Conservation (phyloP, 2,888 invertebrate genomes). For the Trisateles emortualis region DNA sequence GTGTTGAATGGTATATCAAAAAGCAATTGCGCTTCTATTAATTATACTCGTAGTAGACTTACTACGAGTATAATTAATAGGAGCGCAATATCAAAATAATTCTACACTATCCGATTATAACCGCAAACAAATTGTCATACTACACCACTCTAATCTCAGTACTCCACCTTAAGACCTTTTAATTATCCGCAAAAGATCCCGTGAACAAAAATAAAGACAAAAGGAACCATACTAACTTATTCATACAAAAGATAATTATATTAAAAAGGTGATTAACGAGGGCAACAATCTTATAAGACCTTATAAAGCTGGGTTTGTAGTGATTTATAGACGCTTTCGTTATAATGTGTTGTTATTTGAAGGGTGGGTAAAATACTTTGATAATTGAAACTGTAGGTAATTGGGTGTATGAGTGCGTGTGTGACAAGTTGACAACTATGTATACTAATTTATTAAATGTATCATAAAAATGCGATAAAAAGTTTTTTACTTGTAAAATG, state of each 20-base stretch:
- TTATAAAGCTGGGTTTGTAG: slow-evolving; percentile 10
- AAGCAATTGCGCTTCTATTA: too few species aligned
- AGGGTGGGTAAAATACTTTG: background rate
- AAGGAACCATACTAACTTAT: slow-evolving; percentile 32
- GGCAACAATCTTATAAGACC: slow-evolving; percentile 7
- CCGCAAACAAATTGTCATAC: slow-evolving; percentile 35
- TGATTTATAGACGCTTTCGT: slow-evolving; percentile 5
- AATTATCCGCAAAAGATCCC: slow-evolving; percentile 43
- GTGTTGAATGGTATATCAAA: too few species aligned
- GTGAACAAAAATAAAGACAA: slow-evolving; percentile 26
- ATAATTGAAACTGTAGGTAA: background rate
- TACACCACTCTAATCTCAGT: slow-evolving; percentile 60
- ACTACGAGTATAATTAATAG: too few species aligned
- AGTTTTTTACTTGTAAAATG: too few species aligned
- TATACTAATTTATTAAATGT: too few species aligned
- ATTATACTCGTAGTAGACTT: too few species aligned
- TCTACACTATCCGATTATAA: too few species aligned
- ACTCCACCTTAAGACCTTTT: slow-evolving; percentile 71
- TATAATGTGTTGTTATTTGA: slow-evolving; percentile 3
- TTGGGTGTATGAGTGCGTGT: background rate
- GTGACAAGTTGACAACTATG: too few species aligned
- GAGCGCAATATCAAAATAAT: too few species aligned
- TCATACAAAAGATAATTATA: slow-evolving; percentile 25
- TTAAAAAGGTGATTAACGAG: slow-evolving; percentile 19
- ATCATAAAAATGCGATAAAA: too few species aligned